A percentile compares a stretch with the other conserved stretches of the same genome.
These are phyloP conservation scores for Bombus vancouverensis DNA, from an alignment of 1,140 invertebrate genomes.

Conservation along the genomic window DNA sequence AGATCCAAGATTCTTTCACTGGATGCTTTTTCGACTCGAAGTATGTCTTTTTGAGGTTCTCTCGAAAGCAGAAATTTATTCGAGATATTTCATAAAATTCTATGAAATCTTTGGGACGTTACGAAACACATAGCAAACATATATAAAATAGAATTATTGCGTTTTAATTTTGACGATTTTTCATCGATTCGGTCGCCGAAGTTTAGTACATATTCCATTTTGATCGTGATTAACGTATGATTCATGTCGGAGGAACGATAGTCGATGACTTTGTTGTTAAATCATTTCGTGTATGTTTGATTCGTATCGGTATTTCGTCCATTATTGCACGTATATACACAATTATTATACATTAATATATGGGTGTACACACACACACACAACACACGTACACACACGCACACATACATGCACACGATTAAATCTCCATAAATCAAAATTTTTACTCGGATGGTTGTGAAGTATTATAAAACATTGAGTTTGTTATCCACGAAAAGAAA, in stretches of 20 bases:
- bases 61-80: neutral
- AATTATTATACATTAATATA: constrained; percentile 37
- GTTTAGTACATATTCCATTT: neutral
- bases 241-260: constrained; percentile 14
- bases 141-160: neutral
- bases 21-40: neutral
- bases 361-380: no score
- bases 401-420: neutral
- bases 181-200: neutral
- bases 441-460: neutral
- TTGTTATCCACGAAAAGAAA: neutral
- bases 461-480: neutral
- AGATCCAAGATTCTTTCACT: no score
- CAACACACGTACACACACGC: no score
- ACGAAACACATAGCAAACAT: neutral
- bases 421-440: neutral
- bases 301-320: constrained; percentile 27
- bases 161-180: neutral
- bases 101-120: neutral
- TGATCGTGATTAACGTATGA: neutral
- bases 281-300: neutral
- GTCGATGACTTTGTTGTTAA: neutral
- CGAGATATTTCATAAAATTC: neutral
- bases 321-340: constrained; percentile 38
- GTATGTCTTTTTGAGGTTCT: neutral